Evolutionary conservation across 2,888 invertebrate species (phyloP).

Genomic region (Fragum whitleyi): DNA sequence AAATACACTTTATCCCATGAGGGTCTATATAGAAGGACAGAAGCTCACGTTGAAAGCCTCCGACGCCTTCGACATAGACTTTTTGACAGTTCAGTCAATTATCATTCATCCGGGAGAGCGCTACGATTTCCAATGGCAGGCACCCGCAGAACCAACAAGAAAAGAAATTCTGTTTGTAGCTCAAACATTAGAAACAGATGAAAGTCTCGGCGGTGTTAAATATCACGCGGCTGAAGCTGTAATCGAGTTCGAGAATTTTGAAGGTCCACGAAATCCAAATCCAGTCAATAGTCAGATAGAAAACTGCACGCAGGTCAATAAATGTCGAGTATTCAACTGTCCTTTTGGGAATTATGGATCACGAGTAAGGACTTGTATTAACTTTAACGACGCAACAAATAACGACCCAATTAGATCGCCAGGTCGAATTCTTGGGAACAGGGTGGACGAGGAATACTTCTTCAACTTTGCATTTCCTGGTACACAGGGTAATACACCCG

Average conservation of each 20-base stretch:
- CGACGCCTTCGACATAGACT: slow-evolving; percentile 64
- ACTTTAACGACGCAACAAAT: slow-evolving; percentile 49
- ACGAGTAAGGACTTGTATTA: slow-evolving; percentile 35
- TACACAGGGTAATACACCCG: slow-evolving; percentile 66
- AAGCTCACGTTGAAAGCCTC: slow-evolving; percentile 56
- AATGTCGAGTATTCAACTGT: slow-evolving; percentile 69
- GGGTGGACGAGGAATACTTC: slow-evolving; percentile 52
- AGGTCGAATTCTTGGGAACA: slow-evolving; percentile 10
- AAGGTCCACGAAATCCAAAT: slow-evolving; percentile 18
- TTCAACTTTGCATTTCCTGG: slow-evolving; percentile 73
- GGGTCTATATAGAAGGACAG: slow-evolving; percentile 38
- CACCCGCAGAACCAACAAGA: slow-evolving; percentile 21
- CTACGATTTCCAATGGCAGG: slow-evolving; percentile 65
- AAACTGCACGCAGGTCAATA: slow-evolving; percentile 4
- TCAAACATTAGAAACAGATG: slow-evolving; percentile 59
- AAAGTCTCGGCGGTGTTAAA: slow-evolving; percentile 32
- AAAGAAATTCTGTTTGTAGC: slow-evolving; percentile 69
- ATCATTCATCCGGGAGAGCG: slow-evolving; percentile 71
- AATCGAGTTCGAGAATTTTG: slow-evolving; percentile 38
- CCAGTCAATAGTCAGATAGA: slow-evolving; percentile 29
- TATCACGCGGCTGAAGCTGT: slow-evolving; percentile 66
- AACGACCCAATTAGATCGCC: slow-evolving; percentile 33
- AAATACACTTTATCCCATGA: slow-evolving; percentile 44
- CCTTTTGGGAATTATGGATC: slow-evolving; percentile 44
- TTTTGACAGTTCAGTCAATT: slow-evolving; percentile 60